A percentile compares a stretch with the other conserved stretches of the same genome.
phyloP scores from a whole-genome alignment of 2,888 invertebrate genomes.

The Octonoba sinensis region DNA sequence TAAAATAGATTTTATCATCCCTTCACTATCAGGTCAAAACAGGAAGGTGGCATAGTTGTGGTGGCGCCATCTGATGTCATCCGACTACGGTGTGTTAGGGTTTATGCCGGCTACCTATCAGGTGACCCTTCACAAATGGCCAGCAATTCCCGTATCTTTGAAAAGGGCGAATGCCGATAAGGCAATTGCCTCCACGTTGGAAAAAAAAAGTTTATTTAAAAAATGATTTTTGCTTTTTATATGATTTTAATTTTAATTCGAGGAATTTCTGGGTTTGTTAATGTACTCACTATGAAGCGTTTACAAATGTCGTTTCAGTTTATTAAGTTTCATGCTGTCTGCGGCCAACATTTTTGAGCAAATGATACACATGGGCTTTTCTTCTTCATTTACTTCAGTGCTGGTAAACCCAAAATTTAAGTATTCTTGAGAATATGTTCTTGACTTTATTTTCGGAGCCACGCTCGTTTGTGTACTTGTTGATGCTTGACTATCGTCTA shows the following conservation, averaged over 20 bases:
- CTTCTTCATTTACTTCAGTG: conserved; percentile 24
- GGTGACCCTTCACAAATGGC: too few relatives aligned
- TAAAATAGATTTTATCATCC: background rate
- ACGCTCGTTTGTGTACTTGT: conserved; percentile 17
- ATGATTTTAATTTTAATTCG: too few relatives aligned
- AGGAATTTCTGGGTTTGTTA: conserved; percentile 1
- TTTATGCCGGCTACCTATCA: background rate
- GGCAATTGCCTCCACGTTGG: too few relatives aligned
- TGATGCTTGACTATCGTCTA: conserved; percentile 27
- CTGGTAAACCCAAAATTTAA: conserved; percentile 33
- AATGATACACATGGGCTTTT: conserved; percentile 27
- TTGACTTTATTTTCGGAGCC: conserved; percentile 17
- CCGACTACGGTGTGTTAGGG: too few relatives aligned
- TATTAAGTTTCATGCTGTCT: conserved; percentile 29
- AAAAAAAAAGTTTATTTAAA: too few relatives aligned
- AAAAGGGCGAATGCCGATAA: too few relatives aligned
- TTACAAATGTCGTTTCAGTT: conserved; percentile 18
- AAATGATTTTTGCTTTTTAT: too few relatives aligned
- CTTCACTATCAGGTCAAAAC: too few relatives aligned
- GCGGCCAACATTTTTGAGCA: conserved; percentile 8
- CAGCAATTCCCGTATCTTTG: too few relatives aligned
- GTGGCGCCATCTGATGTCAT: too few relatives aligned
- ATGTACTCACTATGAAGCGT: conserved; percentile 15
- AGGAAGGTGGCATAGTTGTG: too few relatives aligned
- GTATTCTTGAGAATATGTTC: conserved; percentile 27